A percentile compares a stretch with the other conserved stretches of the same genome.
Conservation (phyloP, 2,113 vertebrate genomes). For the Chlorodrepanis virens region DNA sequence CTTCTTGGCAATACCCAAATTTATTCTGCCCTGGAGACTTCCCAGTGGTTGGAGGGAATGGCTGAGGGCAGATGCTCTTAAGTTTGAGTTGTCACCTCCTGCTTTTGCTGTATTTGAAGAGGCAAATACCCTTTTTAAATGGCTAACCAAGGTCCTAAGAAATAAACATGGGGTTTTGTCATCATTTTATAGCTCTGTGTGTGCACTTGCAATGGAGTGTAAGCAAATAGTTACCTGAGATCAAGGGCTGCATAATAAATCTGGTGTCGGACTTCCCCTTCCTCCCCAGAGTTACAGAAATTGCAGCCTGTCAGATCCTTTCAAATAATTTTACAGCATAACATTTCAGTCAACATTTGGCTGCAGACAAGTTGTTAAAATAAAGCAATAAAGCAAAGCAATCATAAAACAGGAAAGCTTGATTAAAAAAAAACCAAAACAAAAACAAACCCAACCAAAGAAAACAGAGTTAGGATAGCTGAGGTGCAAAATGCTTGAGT, state of each 20-base stretch:
- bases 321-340: not conserved
- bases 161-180: not conserved
- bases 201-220: not conserved
- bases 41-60: not conserved
- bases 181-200: not conserved
- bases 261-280: not conserved
- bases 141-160: not conserved
- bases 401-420: constrained; percentile 11
- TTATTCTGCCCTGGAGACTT: not conserved
- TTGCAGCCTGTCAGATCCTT: not conserved
- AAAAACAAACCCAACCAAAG: not conserved
- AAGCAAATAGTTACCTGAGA: not conserved
- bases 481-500: not conserved
- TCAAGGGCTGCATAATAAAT: not conserved
- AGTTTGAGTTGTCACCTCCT: not conserved
- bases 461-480: not conserved
- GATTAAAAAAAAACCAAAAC: not conserved
- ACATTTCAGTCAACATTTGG: not conserved
- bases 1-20: not conserved
- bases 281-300: not conserved
- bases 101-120: not conserved
- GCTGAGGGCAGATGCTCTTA: not conserved
- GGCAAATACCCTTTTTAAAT: not conserved
- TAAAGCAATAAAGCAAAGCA: constrained; percentile 35
- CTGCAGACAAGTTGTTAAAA: not conserved